These are phyloP conservation scores for Andrena praecox DNA, from an alignment of 2,888 invertebrate genomes.

Conservation along the genomic window DNA sequence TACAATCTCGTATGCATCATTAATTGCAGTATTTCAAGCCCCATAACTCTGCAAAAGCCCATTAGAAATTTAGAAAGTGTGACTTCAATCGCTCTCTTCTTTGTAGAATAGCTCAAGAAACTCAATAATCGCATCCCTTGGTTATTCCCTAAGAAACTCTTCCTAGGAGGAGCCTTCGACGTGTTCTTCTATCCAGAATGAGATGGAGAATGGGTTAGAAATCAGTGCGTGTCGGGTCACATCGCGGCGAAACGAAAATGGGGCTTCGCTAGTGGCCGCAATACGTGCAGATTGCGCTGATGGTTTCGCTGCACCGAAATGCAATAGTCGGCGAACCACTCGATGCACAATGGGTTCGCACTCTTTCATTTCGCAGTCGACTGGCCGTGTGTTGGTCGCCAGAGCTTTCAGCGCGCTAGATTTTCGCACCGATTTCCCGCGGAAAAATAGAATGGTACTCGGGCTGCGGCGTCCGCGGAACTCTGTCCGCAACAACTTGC, in stretches of 20 bases:
- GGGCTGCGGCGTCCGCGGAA: neutral
- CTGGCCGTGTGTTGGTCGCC: neutral
- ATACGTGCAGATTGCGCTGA: conserved; percentile 4
- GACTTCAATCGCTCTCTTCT: no score
- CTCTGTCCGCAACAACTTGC: conserved; percentile 1
- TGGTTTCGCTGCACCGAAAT: conserved; percentile 33
- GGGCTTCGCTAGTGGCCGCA: conserved; percentile 31
- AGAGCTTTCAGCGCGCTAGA: neutral
- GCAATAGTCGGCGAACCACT: conserved; percentile 24
- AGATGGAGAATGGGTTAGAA: neutral
- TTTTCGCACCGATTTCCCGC: conserved; percentile 18
- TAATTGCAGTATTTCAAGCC: no score
- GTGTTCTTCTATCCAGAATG: no score
- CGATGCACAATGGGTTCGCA: conserved; percentile 37
- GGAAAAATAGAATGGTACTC: conserved; percentile 19
- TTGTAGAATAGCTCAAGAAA: no score
- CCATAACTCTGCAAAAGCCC: no score
- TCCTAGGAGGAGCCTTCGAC: no score
- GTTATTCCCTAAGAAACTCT: no score
- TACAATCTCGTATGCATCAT: no score
- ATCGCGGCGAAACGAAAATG: conserved; percentile 12
- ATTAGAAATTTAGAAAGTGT: no score
- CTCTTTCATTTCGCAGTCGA: conserved; percentile 32
- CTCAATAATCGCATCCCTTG: no score
- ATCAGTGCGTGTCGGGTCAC: neutral